Percentiles rank a stretch among this genome's conserved stretches.
These are phyloP conservation scores for Pseudoatta argentina DNA, from an alignment of 1,140 invertebrate genomes.

Conservation along the genomic window DNA sequence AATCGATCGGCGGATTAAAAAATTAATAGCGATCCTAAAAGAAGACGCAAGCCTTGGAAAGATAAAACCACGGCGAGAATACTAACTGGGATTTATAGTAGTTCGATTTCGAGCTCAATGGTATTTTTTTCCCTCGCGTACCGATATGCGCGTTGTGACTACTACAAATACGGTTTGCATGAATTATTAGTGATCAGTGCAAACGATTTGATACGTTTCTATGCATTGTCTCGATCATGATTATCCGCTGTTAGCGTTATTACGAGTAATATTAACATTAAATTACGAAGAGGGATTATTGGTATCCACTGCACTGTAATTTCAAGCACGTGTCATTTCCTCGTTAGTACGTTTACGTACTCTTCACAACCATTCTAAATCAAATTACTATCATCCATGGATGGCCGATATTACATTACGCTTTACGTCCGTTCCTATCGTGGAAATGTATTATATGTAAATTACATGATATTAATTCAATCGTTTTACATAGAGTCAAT, in stretches of 20 bases:
- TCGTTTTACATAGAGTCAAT: not conserved
- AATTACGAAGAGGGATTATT: slow-evolving; percentile 39
- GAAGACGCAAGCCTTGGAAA: not conserved
- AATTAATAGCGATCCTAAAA: slow-evolving; percentile 18
- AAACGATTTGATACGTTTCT: not conserved
- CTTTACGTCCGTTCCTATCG: not conserved
- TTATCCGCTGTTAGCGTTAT: slow-evolving; percentile 23
- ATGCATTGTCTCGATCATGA: slow-evolving; percentile 11
- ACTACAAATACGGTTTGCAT: not conserved
- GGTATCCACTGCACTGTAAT: slow-evolving; percentile 15
- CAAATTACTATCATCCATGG: slow-evolving; percentile 19
- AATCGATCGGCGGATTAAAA: slow-evolving; percentile 38
- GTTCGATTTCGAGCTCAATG: not conserved
- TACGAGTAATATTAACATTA: slow-evolving; percentile 27
- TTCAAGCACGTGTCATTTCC: slow-evolving; percentile 49
- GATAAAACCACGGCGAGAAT: not conserved
- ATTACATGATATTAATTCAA: slow-evolving; percentile 1
- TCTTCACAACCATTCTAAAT: slow-evolving; percentile 20
- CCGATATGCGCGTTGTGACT: not conserved
- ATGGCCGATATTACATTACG: not conserved
- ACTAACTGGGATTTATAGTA: slow-evolving; percentile 22
- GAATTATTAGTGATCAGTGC: slow-evolving; percentile 11
- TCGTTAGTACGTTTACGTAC: slow-evolving; percentile 34
- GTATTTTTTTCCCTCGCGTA: slow-evolving; percentile 1
- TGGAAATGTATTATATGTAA: not conserved